Evolutionary conservation across 1,140 invertebrate species (phyloP).

Genomic region (Rhopalosiphum padi): DNA sequence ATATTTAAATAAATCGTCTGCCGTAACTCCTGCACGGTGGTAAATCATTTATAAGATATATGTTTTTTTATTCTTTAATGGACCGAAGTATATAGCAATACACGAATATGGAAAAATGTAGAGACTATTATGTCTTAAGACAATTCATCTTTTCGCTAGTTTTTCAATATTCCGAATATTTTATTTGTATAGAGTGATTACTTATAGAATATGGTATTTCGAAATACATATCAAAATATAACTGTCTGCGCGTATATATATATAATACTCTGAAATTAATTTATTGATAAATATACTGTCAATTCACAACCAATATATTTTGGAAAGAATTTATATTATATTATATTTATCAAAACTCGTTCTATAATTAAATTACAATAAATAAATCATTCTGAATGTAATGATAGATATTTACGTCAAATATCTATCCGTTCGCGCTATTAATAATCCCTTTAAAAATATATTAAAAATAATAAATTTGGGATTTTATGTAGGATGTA

Average conservation of each 20-base stretch:
- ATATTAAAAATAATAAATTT: slow-evolving; percentile 15
- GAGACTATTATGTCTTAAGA: not conserved
- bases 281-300: not conserved
- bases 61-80: not conserved
- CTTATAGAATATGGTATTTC: not conserved
- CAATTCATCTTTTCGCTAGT: not conserved
- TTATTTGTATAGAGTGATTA: not conserved
- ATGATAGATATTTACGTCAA: slow-evolving; percentile 5
- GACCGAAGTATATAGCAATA: not conserved
- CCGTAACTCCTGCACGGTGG: not conserved
- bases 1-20: not conserved
- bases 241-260: not conserved
- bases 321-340: not conserved
- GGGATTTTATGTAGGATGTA: not conserved
- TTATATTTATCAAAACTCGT: not conserved
- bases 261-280: not conserved
- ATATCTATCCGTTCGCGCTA: not conserved
- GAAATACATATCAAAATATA: not conserved
- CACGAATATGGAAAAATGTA: not conserved
- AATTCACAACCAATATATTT: not conserved
- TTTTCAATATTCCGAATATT: not conserved
- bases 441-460: not conserved
- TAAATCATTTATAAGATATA: not conserved
- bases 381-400: not conserved
- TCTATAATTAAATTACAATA: slow-evolving; percentile 20